Base-by-base conservation (phyloP, 2,113 vertebrate species). In the Calcarius ornatus region DNA sequence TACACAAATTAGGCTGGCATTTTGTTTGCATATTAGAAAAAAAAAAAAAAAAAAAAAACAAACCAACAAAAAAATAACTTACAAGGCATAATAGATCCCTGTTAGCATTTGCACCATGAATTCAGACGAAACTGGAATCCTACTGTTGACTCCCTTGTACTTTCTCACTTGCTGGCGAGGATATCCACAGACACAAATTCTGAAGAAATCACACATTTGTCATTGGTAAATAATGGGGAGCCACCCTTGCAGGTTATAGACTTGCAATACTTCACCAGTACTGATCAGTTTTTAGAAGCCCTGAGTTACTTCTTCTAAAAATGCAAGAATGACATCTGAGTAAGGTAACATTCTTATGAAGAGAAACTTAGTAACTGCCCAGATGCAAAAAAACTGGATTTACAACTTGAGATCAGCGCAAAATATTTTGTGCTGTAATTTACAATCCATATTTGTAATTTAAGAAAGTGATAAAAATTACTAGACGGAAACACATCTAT, bases 81-180 rank as follows among this genome's bases (percentile, higher is more conserved):
- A 99, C 99, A 99, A 98, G 27, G 99, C 98, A 85, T 99, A 99
- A 97, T 99, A 99, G 97, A 99, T 99, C 79, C 99, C 99, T 23
- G 99, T 99, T 93, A 99, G 98, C 97, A 99, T 98, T 70, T 99
- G 99, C 56, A 99, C 99, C 98, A 99, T 98, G 98, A 99, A 99
- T 93, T 99, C 99, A 23, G 99, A 98, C 15, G 99, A 99, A 90
- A 99, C 97, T 4, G 98, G 99, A 98, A 99, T 98, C 61, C 99
- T 98, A 25, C 96, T 97, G 94, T 95, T 99, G 87, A 99, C 95
- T 92, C 99, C 99, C 97, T 98, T 99, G 96, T 99, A 99, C 83
- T 99, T 98, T 81, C 99, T 98, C 79, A 99, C 96, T 96, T 99
- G 98, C 63, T 99, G 99, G 87, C 99, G 98, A 85, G 99, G 99